phyloP scores from a whole-genome alignment of 2,797 vertebrate genomes.

The Chelon auratus region DNA sequence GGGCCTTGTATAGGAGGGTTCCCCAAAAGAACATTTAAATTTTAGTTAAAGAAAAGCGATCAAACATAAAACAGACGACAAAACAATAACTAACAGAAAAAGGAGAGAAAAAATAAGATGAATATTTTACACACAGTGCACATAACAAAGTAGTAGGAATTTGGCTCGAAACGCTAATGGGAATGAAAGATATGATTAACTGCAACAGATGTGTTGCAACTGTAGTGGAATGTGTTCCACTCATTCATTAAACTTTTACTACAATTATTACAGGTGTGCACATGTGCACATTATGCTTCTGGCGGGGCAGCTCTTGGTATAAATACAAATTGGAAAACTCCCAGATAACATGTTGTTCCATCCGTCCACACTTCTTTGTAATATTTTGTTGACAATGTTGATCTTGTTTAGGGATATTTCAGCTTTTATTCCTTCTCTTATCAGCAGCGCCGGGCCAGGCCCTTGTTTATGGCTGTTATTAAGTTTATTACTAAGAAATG shows the following conservation, averaged over 20 bases:
- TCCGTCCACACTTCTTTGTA: background rate
- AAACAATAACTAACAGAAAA: no score
- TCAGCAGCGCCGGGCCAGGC: background rate
- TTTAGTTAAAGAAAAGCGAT: no score
- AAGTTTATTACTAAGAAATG: background rate
- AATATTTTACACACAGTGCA: background rate
- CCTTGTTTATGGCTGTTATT: background rate
- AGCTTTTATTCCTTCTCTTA: background rate
- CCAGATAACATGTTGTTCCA: background rate
- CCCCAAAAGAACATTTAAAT: no score
- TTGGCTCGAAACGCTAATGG: background rate
- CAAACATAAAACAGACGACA: no score
- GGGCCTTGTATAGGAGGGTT: no score
- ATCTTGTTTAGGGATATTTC: conserved; percentile 10
- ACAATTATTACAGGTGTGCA: background rate
- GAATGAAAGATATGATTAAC: background rate
- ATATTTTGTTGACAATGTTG: background rate
- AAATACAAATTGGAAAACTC: background rate
- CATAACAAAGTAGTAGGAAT: background rate
- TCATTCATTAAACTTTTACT: background rate
- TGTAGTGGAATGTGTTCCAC: background rate
- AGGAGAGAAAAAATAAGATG: no score
- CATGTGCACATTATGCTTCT: background rate
- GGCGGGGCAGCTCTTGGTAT: background rate
- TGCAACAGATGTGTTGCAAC: background rate